A percentile compares a stretch with the other conserved stretches of the same genome.
Evolutionary conservation across 2,113 vertebrate species (phyloP).

Genomic region (Plecturocebus donacophilus): DNA sequence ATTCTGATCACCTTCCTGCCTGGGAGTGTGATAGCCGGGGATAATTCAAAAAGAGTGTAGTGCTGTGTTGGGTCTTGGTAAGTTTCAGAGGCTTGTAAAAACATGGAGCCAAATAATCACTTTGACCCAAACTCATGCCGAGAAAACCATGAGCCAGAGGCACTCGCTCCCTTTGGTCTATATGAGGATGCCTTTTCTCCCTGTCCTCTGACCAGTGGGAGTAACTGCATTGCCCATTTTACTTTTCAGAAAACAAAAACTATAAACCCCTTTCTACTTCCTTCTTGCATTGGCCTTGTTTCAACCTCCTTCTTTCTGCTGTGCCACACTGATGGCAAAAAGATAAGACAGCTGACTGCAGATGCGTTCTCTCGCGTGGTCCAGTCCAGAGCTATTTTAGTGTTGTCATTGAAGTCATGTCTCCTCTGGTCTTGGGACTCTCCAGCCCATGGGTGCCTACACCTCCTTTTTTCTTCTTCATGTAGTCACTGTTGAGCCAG

Average conservation of each 20-base stretch:
- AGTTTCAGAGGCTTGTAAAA: background rate
- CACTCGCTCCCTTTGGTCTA: background rate
- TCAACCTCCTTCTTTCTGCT: background rate
- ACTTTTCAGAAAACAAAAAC: background rate
- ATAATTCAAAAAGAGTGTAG: background rate
- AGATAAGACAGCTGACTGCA: constrained; percentile 7
- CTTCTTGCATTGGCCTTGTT: background rate
- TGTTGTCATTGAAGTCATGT: background rate
- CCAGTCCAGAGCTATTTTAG: background rate
- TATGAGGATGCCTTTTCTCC: background rate
- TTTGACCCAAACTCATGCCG: background rate
- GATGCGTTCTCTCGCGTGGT: background rate
- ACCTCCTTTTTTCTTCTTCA: background rate
- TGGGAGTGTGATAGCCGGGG: background rate
- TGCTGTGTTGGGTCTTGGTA: background rate
- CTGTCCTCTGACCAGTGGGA: fast-evolving
- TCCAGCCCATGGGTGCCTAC: background rate
- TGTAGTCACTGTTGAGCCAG: background rate
- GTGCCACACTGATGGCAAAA: background rate
- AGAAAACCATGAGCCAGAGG: background rate
- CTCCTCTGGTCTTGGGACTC: background rate
- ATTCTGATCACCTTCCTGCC: constrained; percentile 7
- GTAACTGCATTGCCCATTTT: background rate
- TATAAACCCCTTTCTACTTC: background rate
- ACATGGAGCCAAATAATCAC: background rate